Evolutionary conservation across 2,888 invertebrate species (phyloP), one percentile per base, ranked within the genome.

Genomic region (Drosophila subquinaria): DNA sequence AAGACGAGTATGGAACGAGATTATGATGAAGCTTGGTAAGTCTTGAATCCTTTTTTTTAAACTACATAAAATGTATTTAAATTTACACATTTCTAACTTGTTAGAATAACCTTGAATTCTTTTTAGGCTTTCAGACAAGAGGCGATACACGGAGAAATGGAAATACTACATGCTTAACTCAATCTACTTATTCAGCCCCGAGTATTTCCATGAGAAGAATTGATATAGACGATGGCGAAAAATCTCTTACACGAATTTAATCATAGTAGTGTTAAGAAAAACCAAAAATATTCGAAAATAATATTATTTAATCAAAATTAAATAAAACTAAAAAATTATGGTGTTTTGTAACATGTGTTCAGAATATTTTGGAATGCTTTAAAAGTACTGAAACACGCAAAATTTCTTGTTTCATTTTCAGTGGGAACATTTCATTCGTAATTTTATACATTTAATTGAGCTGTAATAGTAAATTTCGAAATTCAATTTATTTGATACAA

Each of bases 1-100:
- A 89, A 94, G 94, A 23, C 95, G 95, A 81, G 94, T 96, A 0
- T 95, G 95, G 88, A 92, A 93, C 43, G 94, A 95, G 27, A 93
- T 96, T 64, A 93, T 94, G 75, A 93, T 94, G 71, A 94, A 94
- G 76, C 90, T 95, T 10, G 94, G 95, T 95, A 92, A 93, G 93
- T 70, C 4, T 5, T 20, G 17, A 38, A 15, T 23, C 1, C 10
- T 45, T 30, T 38, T 10, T 20, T 20, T 43, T 17, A 9, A 15
- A 2, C 36, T 47, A 30, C 8, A 5, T 27, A 2, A 15, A 48
- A 38, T 4, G 4, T 33, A 10, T 15, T 13, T 11, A 8, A 0
- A 20, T 15, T 17, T 42, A 13, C 11, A 23, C 11, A 43, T 11
- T 5, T 40, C 42, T 51, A 6, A 15, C 27, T 53, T 15, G 11